Evolutionary conservation across 1,140 invertebrate genomes (phyloP).

Genomic region (Sinella curviseta): DNA sequence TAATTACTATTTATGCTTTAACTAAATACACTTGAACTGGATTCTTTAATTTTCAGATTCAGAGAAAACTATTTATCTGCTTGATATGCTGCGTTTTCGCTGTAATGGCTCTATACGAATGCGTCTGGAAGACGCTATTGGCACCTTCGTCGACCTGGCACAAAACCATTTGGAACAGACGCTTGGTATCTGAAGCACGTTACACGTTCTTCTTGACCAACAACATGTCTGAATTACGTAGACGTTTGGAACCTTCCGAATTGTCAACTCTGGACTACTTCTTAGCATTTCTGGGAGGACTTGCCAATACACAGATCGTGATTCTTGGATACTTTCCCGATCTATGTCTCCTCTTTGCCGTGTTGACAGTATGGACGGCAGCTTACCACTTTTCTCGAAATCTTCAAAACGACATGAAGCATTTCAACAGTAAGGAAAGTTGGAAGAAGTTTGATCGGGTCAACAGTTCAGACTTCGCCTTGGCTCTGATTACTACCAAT

Average conservation of each 20-base stretch:
- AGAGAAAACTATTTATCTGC: background rate
- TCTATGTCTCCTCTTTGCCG: background rate
- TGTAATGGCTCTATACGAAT: background rate
- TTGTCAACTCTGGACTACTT: background rate
- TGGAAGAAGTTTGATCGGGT: background rate
- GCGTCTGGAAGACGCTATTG: background rate
- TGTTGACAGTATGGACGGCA: background rate
- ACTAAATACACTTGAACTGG: no score
- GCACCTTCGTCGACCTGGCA: background rate
- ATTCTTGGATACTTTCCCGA: background rate
- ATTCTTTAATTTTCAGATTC: background rate
- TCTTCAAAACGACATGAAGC: background rate
- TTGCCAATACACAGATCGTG: background rate
- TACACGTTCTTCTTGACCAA: background rate
- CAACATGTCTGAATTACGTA: background rate
- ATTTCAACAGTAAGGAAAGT: background rate
- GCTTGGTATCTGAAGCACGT: background rate
- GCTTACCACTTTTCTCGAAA: background rate
- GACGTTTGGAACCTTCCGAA: background rate
- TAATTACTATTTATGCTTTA: no score
- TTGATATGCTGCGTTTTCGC: background rate
- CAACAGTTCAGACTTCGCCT: background rate
- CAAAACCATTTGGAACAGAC: background rate
- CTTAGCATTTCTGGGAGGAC: background rate
- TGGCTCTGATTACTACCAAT: no score